A percentile compares a stretch with the other conserved stretches of the same genome.
These are phyloP conservation scores for Gymnothorax javanicus DNA, from an alignment of 2,797 vertebrate species.

Conservation along the genomic window DNA sequence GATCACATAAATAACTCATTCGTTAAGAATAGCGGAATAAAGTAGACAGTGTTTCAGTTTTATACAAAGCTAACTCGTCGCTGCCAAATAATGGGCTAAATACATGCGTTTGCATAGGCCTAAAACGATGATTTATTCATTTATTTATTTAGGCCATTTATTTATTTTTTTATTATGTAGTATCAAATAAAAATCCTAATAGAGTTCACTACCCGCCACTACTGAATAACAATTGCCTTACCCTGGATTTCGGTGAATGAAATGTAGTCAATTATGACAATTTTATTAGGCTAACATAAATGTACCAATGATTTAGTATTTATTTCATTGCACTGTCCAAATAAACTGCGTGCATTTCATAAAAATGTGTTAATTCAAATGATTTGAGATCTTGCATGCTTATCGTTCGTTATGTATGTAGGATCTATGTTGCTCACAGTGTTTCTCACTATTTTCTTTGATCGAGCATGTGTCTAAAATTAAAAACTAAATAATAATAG, in stretches of 20 bases:
- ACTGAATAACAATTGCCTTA: background rate
- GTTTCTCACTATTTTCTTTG: background rate
- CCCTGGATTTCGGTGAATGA: background rate
- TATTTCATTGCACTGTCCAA: conserved; percentile 32
- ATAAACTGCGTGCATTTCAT: background rate
- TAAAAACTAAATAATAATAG: background rate
- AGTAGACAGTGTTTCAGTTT: background rate
- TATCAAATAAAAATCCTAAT: background rate
- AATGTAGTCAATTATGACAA: background rate
- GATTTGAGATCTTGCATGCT: background rate
- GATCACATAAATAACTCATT: background rate
- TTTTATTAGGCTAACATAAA: background rate
- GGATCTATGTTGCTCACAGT: background rate
- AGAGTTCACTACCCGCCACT: background rate
- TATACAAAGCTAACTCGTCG: background rate
- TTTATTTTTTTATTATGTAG: background rate
- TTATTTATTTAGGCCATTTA: too few relatives aligned
- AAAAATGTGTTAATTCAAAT: background rate
- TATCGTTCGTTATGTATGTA: background rate
- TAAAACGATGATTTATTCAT: background rate
- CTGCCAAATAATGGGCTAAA: background rate
- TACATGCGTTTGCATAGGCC: background rate
- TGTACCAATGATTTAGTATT: conserved; percentile 36
- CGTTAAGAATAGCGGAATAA: background rate
- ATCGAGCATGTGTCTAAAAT: background rate